Evolutionary conservation across 2,888 invertebrate species (phyloP).

Genomic region (Dasysyrphus albostriatus): DNA sequence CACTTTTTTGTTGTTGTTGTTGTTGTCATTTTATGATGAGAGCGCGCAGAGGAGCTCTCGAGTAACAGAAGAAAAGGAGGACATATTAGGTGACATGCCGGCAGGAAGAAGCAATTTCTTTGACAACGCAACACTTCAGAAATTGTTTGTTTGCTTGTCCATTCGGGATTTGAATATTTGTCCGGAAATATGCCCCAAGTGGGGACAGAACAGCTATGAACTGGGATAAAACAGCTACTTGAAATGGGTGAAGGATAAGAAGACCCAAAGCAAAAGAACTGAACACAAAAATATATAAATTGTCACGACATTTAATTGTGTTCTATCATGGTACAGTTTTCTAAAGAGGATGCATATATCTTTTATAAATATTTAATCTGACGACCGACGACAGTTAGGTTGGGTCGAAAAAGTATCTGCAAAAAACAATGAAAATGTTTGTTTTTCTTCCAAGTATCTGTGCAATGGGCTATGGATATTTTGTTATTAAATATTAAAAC

Average conservation of each 20-base stretch:
- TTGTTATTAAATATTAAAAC: not conserved
- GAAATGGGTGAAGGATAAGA: slow-evolving; percentile 68
- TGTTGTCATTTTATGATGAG: not conserved
- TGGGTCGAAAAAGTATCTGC: not conserved
- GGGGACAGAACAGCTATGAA: slow-evolving; percentile 4
- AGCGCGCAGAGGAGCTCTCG: not conserved
- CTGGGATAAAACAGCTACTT: slow-evolving; percentile 20
- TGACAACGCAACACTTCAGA: slow-evolving; percentile 75
- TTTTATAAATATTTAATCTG: slow-evolving; percentile 42
- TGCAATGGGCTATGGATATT: not conserved
- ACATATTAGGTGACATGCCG: slow-evolving; percentile 62
- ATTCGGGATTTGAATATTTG: slow-evolving; percentile 74
- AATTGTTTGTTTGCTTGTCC: slow-evolving; percentile 69
- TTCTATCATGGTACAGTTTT: slow-evolving; percentile 30
- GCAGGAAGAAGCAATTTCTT: slow-evolving; percentile 74
- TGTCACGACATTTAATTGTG: slow-evolving; percentile 57
- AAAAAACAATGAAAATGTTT: slow-evolving; percentile 13
- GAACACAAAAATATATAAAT: slow-evolving; percentile 38
- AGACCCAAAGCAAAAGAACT: not conserved
- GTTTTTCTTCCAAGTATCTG: not conserved
- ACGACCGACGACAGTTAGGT: not conserved
- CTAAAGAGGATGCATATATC: slow-evolving; percentile 6
- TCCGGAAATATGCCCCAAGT: slow-evolving; percentile 64
- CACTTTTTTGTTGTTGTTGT: not conserved
- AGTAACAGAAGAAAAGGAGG: slow-evolving; percentile 37